These are phyloP conservation scores for Dicaeum eximium DNA, from an alignment of 2,113 vertebrate genomes.

Conservation along the genomic window DNA sequence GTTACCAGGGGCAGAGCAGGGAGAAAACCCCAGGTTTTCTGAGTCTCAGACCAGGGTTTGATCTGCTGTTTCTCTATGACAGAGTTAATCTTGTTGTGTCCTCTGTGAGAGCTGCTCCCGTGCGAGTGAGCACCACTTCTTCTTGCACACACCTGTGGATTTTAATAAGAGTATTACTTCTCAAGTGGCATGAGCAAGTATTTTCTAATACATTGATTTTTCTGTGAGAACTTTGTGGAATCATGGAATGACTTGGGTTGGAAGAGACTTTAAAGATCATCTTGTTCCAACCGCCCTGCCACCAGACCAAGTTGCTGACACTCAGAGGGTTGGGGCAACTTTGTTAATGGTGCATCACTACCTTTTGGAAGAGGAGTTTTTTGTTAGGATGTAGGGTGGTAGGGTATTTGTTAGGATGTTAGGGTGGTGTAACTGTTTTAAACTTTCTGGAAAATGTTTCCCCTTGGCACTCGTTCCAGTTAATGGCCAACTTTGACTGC, in stretches of 20 bases:
- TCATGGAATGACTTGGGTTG: not conserved
- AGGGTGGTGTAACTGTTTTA: not conserved
- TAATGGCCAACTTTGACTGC: not conserved
- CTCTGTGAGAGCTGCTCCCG: not conserved
- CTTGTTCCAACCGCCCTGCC: not conserved
- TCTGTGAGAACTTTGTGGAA: not conserved
- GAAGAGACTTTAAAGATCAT: not conserved
- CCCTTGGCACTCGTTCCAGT: not conserved
- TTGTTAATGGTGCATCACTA: not conserved
- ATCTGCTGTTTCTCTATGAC: not conserved
- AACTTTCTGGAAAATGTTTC: constrained; percentile 18
- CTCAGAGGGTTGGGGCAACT: not conserved
- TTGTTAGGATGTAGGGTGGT: not conserved
- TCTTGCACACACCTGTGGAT: not conserved
- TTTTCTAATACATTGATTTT: not conserved
- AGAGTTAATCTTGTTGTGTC: not conserved
- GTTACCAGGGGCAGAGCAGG: not conserved
- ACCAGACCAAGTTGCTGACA: not conserved
- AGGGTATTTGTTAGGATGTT: not conserved
- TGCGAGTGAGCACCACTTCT: not conserved
- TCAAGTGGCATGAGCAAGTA: not conserved
- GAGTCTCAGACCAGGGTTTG: not conserved
- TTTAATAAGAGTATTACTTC: not conserved
- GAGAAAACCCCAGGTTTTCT: not conserved
- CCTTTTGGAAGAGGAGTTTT: not conserved